Percentiles rank a stretch among this genome's conserved stretches.
Conservation (phyloP, 1,140 invertebrate genomes). For the Halyomorpha halys region DNA sequence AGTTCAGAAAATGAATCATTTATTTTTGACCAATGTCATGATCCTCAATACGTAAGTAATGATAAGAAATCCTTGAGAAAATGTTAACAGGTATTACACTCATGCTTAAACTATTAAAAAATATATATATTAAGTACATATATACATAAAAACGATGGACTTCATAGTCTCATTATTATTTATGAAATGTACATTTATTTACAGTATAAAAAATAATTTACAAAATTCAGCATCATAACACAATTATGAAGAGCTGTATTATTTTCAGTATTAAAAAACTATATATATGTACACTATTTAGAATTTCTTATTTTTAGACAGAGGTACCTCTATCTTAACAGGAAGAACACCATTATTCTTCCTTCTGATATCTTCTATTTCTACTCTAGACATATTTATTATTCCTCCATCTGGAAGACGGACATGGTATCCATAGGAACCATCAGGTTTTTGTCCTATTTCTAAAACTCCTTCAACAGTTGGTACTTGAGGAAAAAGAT, state of each 20-base stretch:
- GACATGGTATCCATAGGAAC: slow-evolving; percentile 21
- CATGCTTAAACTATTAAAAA: no score
- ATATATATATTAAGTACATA: no score
- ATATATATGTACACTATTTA: slow-evolving; percentile 5
- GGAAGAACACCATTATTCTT: slow-evolving; percentile 20
- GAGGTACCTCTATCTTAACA: slow-evolving; percentile 9
- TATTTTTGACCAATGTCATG: no score
- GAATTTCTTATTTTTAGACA: slow-evolving; percentile 15
- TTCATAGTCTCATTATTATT: no score
- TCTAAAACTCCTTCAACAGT: slow-evolving; percentile 16
- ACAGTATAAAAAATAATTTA: slow-evolving; percentile 14
- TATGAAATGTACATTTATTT: slow-evolving; percentile 12
- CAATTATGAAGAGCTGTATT: background rate
- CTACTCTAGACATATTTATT: slow-evolving; percentile 3
- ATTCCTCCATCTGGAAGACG: slow-evolving; percentile 23
- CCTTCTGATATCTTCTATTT: slow-evolving; percentile 18
- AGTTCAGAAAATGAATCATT: no score
- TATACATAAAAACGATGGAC: no score
- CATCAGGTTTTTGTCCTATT: slow-evolving; percentile 16
- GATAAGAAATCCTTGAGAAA: no score
- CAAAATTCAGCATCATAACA: background rate
- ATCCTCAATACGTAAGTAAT: no score
- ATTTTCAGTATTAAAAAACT: background rate
- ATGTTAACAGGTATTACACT: no score
- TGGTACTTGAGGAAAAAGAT: slow-evolving; percentile 4